Percentiles rank a stretch among this genome's conserved stretches.
These are phyloP conservation scores for Oligia latruncula DNA, from an alignment of 2,888 invertebrate species.

Conservation along the genomic window DNA sequence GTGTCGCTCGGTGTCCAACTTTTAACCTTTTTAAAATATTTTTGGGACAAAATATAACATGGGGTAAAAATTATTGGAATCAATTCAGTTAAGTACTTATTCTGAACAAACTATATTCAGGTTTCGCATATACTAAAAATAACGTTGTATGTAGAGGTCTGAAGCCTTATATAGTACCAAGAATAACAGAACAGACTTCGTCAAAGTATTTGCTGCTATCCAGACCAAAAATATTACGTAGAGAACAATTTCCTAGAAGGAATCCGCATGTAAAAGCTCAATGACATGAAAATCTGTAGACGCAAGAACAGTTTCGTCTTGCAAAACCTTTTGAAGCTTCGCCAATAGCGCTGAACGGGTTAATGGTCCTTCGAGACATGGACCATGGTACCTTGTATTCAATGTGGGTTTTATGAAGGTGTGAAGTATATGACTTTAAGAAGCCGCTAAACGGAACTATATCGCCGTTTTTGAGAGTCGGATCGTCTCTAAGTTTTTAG, in stretches of 20 bases:
- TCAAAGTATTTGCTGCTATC: slow-evolving; percentile 1
- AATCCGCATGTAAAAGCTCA: neutral
- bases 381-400: neutral
- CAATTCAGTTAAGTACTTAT: too few relatives aligned
- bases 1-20: too few relatives aligned
- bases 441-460: neutral
- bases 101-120: too few relatives aligned
- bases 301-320: slow-evolving; percentile 13
- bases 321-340: slow-evolving; percentile 16
- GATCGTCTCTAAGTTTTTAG: neutral
- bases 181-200: neutral
- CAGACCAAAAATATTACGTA: neutral
- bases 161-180: neutral
- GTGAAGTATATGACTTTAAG: neutral
- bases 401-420: neutral
- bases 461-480: too few relatives aligned
- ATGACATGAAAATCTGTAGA: slow-evolving; percentile 21
- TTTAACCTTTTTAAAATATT: too few relatives aligned
- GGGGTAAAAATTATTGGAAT: too few relatives aligned
- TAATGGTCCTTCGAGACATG: slow-evolving; percentile 16
- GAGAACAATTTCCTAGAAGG: neutral
- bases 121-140: too few relatives aligned
- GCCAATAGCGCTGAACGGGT: slow-evolving; percentile 17
- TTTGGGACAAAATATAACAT: too few relatives aligned
- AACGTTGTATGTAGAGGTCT: neutral